Conservation (phyloP, 2,888 invertebrate genomes). For the Agonopterix arenella region DNA sequence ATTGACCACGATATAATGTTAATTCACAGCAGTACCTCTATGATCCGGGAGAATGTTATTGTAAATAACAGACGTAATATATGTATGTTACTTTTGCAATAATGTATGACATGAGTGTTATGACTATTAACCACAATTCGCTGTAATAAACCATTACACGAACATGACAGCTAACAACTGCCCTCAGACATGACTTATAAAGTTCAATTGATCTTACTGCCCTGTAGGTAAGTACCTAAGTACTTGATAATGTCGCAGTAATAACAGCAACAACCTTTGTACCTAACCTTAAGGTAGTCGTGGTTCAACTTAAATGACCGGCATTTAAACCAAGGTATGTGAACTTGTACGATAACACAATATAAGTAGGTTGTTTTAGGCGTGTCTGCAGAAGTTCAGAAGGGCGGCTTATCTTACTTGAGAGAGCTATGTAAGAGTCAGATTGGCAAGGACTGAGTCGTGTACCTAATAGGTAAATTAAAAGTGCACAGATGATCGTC, state of each 20-base stretch:
- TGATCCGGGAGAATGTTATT: too few species aligned
- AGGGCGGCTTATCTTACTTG: too few species aligned
- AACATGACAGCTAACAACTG: slow-evolving; percentile 12
- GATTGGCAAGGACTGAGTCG: too few species aligned
- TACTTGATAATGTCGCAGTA: slow-evolving; percentile 1
- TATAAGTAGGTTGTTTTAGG: background rate
- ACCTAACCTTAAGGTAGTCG: slow-evolving; percentile 3
- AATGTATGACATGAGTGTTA: too few species aligned
- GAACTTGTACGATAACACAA: slow-evolving; percentile 1
- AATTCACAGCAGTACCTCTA: too few species aligned
- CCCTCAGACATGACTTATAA: slow-evolving; percentile 18
- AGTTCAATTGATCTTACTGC: slow-evolving; percentile 22
- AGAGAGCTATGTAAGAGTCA: too few species aligned
- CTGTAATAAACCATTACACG: slow-evolving; percentile 16
- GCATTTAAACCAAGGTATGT: slow-evolving; percentile 7
- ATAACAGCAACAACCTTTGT: background rate
- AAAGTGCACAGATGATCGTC: too few species aligned
- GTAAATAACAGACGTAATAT: too few species aligned
- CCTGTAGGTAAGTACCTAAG: background rate
- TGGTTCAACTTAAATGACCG: slow-evolving; percentile 1
- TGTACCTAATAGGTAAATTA: too few species aligned
- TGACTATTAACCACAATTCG: slow-evolving; percentile 9
- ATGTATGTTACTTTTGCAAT: too few species aligned
- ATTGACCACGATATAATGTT: too few species aligned
- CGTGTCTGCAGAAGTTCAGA: background rate